Evolutionary conservation across 2,113 vertebrate genomes (phyloP), one percentile per base, ranked within the genome.

Genomic region (Choloepus hoffmanni): DNA sequence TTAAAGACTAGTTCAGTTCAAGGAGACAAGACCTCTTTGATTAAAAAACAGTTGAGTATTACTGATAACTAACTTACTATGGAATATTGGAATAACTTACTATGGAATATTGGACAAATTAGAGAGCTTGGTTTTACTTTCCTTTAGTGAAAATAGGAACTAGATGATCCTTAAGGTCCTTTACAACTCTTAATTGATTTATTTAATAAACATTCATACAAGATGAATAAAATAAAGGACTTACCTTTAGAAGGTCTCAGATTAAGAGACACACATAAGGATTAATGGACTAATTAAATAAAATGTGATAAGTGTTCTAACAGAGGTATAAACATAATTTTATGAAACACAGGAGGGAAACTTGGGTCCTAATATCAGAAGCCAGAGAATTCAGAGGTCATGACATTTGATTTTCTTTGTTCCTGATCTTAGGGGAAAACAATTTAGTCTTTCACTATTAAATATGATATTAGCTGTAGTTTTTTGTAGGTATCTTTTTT

Each of bases 321-420:
- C 26, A 48, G 58, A 58, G n/a, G 23, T 70, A 94, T 87, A 91
- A 87, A 50, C 23, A 30, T 87, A 76, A 70, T n/a, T 60, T 93
- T 88, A 88, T 73, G 48, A 91, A 58, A 62, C 24, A 68, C 26
- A 77, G 36, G 8, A 73, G 45, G 58, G 7, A 90, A 90, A 30
- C 36, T 70, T 43, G 21, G 43, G 36, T 40, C 85, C 4, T 86
- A 76, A 48, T 13, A 40, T 45, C 45, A 91, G 58, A 91, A 86
- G 45, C 65, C 55, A 92, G 33, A 67, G 58, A 24, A 84, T 62
- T 83, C 55, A 40, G 76, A 68, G 55, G 26, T 40, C 82, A 81
- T 45, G 33, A n/a, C 43, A 33, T 24, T 50, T 79, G 53, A 60
- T 55, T 94, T 62, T 70, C 68, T 86, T 87, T 92, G 43, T 45